phyloP scores from a whole-genome alignment of 2,797 vertebrate species.

The Carcharodon carcharias region DNA sequence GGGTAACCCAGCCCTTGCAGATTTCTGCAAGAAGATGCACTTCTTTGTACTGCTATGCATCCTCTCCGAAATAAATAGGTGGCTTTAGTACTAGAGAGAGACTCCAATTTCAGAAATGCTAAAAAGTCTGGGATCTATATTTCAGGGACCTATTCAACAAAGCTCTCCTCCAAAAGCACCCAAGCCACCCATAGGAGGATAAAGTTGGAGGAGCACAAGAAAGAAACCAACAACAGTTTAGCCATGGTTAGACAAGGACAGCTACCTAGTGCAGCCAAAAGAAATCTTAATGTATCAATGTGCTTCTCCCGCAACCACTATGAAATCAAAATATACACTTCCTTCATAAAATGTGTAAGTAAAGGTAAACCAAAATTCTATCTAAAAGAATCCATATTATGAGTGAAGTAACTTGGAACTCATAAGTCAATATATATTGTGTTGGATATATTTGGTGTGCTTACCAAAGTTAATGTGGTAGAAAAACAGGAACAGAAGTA shows the following conservation, averaged over 20 bases:
- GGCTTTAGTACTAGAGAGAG: not conserved
- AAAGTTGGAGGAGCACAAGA: not conserved
- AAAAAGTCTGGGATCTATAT: not conserved
- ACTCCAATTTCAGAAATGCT: not conserved
- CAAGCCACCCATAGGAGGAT: not conserved
- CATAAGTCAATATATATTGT: not conserved
- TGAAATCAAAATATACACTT: not conserved
- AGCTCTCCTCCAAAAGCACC: not conserved
- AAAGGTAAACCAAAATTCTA: not conserved
- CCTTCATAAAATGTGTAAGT: not conserved
- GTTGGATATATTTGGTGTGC: not conserved
- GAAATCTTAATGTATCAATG: not conserved
- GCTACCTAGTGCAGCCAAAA: not conserved
- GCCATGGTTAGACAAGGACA: not conserved
- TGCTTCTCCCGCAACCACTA: not conserved
- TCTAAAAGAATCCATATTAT: not conserved
- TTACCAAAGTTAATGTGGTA: not conserved
- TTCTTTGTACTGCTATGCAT: not conserved
- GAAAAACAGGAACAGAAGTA: not conserved
- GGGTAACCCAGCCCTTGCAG: not conserved
- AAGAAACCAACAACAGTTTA: not conserved
- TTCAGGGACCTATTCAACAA: not conserved
- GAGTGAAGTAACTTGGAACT: not conserved
- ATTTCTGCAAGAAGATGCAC: not conserved
- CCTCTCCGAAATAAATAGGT: not conserved